phyloP scores from a whole-genome alignment of 2,113 vertebrate species.

The Heterocephalus glaber region DNA sequence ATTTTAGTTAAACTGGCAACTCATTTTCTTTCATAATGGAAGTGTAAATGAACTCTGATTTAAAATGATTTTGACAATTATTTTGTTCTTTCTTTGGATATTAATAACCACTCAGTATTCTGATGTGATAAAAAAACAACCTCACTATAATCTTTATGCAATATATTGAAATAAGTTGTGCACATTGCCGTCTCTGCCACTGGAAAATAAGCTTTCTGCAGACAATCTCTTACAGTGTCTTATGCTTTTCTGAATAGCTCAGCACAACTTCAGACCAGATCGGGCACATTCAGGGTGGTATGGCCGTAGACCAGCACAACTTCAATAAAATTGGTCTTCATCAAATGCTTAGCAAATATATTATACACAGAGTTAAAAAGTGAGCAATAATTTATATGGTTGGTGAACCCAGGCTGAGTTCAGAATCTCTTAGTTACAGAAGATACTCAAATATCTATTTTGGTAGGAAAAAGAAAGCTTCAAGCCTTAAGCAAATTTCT shows the following conservation, averaged over 20 bases:
- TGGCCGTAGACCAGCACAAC: too few species aligned
- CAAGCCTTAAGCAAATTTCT: constrained; percentile 7
- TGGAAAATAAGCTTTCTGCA: background rate
- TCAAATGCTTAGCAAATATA: background rate
- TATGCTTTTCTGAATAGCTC: constrained; percentile 37
- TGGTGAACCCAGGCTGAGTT: background rate
- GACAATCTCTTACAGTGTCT: background rate
- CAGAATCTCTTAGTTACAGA: constrained; percentile 42
- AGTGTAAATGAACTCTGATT: constrained; percentile 61
- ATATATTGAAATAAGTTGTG: background rate
- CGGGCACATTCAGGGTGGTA: too few species aligned
- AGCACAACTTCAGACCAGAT: background rate
- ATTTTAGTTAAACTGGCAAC: constrained; percentile 73
- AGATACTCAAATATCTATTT: background rate
- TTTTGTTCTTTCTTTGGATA: constrained; percentile 49
- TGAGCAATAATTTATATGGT: background rate
- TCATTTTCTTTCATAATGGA: constrained; percentile 48
- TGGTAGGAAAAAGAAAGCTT: background rate
- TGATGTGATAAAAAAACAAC: constrained; percentile 35
- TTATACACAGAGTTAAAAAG: background rate
- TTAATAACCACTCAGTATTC: constrained; percentile 46
- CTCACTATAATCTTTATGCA: background rate
- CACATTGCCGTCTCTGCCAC: constrained; percentile 1
- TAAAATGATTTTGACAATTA: constrained; percentile 63
- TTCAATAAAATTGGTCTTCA: constrained; percentile 24